These are phyloP conservation scores for Ochropacha duplaris DNA, from an alignment of 2,888 invertebrate species.

Conservation along the genomic window DNA sequence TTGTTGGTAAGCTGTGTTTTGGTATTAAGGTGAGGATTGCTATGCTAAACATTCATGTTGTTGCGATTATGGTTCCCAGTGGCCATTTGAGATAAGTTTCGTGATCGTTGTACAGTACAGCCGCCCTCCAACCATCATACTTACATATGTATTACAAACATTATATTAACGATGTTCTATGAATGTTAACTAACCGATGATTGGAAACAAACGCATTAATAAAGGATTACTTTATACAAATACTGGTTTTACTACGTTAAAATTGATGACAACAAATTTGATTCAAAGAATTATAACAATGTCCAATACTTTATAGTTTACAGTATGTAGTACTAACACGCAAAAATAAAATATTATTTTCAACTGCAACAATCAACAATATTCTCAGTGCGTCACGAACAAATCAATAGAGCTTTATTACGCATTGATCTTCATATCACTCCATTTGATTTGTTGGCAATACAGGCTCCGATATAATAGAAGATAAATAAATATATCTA, in stretches of 20 bases:
- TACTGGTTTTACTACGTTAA: constrained; percentile 38
- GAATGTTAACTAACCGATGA: neutral
- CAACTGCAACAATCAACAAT: constrained; percentile 64
- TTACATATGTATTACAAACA: neutral
- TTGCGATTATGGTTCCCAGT: constrained; percentile 23
- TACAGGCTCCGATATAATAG: constrained; percentile 33
- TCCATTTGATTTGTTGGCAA: constrained; percentile 34
- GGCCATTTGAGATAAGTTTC: constrained; percentile 18
- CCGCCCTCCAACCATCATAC: neutral
- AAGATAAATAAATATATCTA: constrained; percentile 62
- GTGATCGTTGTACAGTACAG: neutral
- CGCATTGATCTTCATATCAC: constrained; percentile 8
- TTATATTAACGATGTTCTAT: neutral
- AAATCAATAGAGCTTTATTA: constrained; percentile 29
- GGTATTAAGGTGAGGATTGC: constrained; percentile 81
- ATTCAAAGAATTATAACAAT: constrained; percentile 46
- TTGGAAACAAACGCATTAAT: constrained; percentile 4
- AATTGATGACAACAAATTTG: constrained; percentile 39
- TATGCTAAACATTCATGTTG: constrained; percentile 59
- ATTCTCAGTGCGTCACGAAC: constrained; percentile 36
- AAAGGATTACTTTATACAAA: constrained; percentile 21
- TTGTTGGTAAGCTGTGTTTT: constrained; percentile 83
- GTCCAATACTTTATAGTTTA: constrained; percentile 47
- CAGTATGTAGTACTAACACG: constrained; percentile 49
- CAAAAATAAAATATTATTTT: constrained; percentile 57